Percentiles rank a stretch among this genome's conserved stretches.
These are phyloP conservation scores for Phyllostomus hastatus DNA, from an alignment of 2,113 vertebrate species.

Conservation along the genomic window DNA sequence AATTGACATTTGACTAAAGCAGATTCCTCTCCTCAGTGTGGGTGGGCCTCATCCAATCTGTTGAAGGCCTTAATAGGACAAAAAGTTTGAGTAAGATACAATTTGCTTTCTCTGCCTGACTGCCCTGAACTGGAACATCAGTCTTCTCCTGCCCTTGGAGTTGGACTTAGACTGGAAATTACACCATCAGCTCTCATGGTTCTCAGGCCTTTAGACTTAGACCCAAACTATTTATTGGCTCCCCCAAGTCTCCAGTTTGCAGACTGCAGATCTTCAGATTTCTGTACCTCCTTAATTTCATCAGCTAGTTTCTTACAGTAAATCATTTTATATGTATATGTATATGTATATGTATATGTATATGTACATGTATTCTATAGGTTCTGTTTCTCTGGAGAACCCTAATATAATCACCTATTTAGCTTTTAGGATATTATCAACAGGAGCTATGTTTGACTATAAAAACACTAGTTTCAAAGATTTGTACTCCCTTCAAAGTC, in stretches of 20 bases:
- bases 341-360: too few species aligned
- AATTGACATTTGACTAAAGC: not conserved
- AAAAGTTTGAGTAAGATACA: not conserved
- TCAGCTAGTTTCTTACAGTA: not conserved
- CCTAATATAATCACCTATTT: not conserved
- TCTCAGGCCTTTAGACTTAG: not conserved
- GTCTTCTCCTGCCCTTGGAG: not conserved
- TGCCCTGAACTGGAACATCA: not conserved
- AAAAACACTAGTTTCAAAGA: not conserved
- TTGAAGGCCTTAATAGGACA: not conserved
- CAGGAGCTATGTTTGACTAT: not conserved
- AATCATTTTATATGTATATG: not conserved
- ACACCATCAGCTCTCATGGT: not conserved
- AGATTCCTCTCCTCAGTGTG: not conserved
- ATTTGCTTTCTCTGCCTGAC: not conserved
- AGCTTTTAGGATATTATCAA: not conserved
- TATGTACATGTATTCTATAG: not conserved
- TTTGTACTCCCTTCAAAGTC: not conserved
- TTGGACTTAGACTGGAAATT: not conserved
- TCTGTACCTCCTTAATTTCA: not conserved
- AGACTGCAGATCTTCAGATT: not conserved
- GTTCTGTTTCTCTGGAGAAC: slow-evolving; percentile 20
- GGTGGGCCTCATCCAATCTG: not conserved
- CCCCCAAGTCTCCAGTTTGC: not conserved
- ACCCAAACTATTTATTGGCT: not conserved